phyloP scores from a whole-genome alignment of 2,797 vertebrate genomes.

The Cetoscarus ocellatus region DNA sequence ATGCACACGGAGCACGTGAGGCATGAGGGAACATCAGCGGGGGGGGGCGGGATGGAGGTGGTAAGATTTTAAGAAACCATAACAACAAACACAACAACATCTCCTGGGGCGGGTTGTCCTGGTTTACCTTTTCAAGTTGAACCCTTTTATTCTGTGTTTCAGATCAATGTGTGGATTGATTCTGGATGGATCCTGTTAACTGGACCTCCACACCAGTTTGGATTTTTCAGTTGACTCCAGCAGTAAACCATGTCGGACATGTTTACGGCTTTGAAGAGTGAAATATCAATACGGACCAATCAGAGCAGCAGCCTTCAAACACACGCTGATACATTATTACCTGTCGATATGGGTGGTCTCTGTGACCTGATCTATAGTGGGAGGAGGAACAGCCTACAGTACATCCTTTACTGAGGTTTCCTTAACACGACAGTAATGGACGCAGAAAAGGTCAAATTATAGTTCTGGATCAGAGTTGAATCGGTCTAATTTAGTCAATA shows the following conservation, averaged over 20 bases:
- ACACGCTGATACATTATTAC: background rate
- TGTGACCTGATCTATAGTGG: background rate
- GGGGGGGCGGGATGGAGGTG: too few species aligned
- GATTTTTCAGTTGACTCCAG: background rate
- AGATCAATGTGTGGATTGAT: constrained; percentile 52
- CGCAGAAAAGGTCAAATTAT: too few species aligned
- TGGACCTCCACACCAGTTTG: constrained; percentile 16
- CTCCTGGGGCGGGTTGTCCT: constrained; percentile 8
- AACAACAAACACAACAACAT: background rate
- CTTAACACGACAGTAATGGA: background rate
- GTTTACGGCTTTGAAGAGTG: constrained; percentile 35
- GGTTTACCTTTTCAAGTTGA: background rate
- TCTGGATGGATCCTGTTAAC: constrained; percentile 10
- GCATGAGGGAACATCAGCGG: background rate
- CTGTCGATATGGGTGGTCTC: constrained; percentile 8
- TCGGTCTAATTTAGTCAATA: too few species aligned
- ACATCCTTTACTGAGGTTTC: background rate
- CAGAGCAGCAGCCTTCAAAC: constrained; percentile 6
- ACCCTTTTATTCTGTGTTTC: background rate
- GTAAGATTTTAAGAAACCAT: background rate
- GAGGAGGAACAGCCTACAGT: background rate
- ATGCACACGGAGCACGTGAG: background rate
- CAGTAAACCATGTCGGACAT: constrained; percentile 32
- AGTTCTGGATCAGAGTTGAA: too few species aligned
- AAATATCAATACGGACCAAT: constrained; percentile 43